These are phyloP conservation scores for Hyperoplus immaculatus DNA, from an alignment of 2,797 vertebrate species.

Conservation along the genomic window DNA sequence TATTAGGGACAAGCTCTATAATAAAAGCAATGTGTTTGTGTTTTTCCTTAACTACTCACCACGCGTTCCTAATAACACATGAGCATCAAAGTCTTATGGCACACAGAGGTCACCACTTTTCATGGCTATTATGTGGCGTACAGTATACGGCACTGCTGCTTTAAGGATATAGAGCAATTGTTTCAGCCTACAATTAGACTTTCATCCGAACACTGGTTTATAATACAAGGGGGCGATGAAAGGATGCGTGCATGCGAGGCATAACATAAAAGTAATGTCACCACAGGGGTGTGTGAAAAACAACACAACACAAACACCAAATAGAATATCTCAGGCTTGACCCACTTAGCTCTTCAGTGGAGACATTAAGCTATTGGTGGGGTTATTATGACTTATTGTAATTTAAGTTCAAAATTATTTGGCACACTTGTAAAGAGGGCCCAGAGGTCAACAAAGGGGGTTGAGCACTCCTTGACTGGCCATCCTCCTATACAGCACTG, in stretches of 20 bases:
- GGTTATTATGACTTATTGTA: constrained; percentile 59
- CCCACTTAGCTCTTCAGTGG: constrained; percentile 34
- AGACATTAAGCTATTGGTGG: constrained; percentile 29
- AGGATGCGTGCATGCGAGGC: constrained; percentile 28
- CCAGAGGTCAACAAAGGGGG: constrained; percentile 18
- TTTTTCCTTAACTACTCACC: constrained; percentile 40
- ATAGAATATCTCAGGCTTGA: constrained; percentile 34
- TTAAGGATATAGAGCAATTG: constrained; percentile 13
- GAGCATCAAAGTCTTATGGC: constrained; percentile 22
- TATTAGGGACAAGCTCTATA: constrained; percentile 38
- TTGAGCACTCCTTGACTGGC: constrained; percentile 14
- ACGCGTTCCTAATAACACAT: constrained; percentile 47
- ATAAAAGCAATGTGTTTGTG: constrained; percentile 31
- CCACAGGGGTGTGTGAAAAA: constrained; percentile 36
- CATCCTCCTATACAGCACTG: not conserved
- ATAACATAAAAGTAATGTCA: constrained; percentile 42
- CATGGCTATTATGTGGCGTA: constrained; percentile 15
- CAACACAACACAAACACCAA: constrained; percentile 45
- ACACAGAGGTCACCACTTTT: constrained; percentile 27
- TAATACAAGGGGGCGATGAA: constrained; percentile 52
- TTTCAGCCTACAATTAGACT: constrained; percentile 60
- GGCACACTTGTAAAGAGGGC: constrained; percentile 24
- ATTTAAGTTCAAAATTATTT: too few relatives aligned
- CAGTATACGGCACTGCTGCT: too few relatives aligned
- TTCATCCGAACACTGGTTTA: constrained; percentile 50